These are phyloP conservation scores for Lacanobia oleracea DNA, from an alignment of 2,888 invertebrate genomes.

Conservation along the genomic window DNA sequence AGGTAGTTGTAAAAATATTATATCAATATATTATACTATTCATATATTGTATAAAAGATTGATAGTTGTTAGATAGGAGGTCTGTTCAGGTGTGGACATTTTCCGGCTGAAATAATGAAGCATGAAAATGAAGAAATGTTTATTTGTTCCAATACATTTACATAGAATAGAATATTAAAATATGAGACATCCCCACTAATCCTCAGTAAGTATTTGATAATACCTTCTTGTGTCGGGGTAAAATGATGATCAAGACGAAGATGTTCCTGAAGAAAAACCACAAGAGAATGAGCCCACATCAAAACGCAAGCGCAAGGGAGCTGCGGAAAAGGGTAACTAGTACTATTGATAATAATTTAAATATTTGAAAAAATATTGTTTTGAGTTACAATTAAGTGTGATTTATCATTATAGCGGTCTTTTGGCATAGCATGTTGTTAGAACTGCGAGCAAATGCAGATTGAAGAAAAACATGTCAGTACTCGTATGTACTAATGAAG, in stretches of 20 bases:
- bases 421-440: neutral
- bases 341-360: constrained; percentile 75
- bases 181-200: too few species aligned
- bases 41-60: too few species aligned
- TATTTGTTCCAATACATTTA: too few species aligned
- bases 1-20: too few species aligned
- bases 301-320: constrained; percentile 83
- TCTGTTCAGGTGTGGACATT: too few species aligned
- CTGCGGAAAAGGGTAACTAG: constrained; percentile 88
- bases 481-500: neutral
- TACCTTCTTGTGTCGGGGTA: constrained; percentile 30
- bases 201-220: too few species aligned
- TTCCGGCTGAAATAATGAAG: too few species aligned
- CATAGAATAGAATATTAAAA: too few species aligned
- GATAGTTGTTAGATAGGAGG: too few species aligned
- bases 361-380: constrained; percentile 78
- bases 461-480: neutral
- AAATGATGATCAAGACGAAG: constrained; percentile 79
- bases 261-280: constrained; percentile 75
- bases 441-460: constrained; percentile 4
- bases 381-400: constrained; percentile 82
- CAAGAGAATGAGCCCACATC: constrained; percentile 79
- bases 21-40: too few species aligned
- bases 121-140: too few species aligned
- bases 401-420: constrained; percentile 63